Conservation (phyloP, 2,797 vertebrate species). For the Scolopax rusticola region DNA sequence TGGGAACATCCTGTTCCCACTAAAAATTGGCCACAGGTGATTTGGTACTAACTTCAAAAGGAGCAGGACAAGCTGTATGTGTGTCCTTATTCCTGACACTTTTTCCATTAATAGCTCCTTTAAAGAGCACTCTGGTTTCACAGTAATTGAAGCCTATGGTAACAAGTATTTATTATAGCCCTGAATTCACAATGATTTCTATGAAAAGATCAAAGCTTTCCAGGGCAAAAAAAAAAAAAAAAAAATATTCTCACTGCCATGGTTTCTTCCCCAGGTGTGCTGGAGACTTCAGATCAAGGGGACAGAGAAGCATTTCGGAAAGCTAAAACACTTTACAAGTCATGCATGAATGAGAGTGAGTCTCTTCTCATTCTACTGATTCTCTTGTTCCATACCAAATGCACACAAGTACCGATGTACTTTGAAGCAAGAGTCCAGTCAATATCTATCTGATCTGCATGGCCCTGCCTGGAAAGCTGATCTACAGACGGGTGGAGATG, state of each 20-base stretch:
- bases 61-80: background rate
- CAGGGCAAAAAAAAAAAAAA: background rate
- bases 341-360: slow-evolving; percentile 97
- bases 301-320: slow-evolving; percentile 93
- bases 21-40: background rate
- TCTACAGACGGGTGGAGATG: background rate
- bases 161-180: background rate
- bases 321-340: slow-evolving; percentile 92
- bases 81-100: background rate
- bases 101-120: background rate
- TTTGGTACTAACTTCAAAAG: background rate
- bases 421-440: background rate
- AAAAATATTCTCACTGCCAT: background rate
- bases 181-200: background rate
- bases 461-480: background rate
- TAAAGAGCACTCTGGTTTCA: background rate
- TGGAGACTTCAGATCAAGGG: slow-evolving; percentile 82
- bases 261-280: slow-evolving; percentile 83
- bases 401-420: background rate
- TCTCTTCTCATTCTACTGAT: background rate
- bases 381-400: background rate
- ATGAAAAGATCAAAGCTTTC: background rate
- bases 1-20: background rate
- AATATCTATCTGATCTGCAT: background rate
- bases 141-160: background rate